Conservation (phyloP, 2,888 invertebrate genomes). For the Deilephila porcellus region DNA sequence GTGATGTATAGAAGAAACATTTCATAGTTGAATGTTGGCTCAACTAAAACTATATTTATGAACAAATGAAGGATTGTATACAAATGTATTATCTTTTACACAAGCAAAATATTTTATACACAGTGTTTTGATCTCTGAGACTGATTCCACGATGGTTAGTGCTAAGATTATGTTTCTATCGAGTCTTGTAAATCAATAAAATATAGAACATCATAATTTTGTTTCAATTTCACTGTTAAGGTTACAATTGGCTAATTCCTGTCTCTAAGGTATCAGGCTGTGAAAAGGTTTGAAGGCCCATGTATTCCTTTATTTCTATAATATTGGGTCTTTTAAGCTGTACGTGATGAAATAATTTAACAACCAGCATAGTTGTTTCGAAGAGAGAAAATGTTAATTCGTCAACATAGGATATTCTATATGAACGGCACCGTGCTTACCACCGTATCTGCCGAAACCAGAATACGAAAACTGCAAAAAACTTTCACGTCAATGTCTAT, state of each 20-base stretch:
- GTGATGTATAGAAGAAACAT: neutral
- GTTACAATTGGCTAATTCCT: no score
- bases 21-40: neutral
- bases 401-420: no score
- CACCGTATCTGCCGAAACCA: neutral
- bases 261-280: no score
- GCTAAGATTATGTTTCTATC: constrained; percentile 38
- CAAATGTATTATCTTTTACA: neutral
- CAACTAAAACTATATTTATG: neutral
- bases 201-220: neutral
- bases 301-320: no score
- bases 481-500: neutral
- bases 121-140: constrained; percentile 42
- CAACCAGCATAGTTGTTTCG: no score
- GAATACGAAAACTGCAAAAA: neutral
- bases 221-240: neutral
- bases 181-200: constrained; percentile 11
- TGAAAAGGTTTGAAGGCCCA: no score
- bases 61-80: neutral
- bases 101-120: neutral
- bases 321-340: no score
- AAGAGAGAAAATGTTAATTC: no score
- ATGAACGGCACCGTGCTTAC: neutral
- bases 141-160: constrained; percentile 51
- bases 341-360: no score